A percentile compares a stretch with the other conserved stretches of the same genome.
Conservation (phyloP, 2,113 vertebrate genomes). For the Syngnathoides biaculeatus region DNA sequence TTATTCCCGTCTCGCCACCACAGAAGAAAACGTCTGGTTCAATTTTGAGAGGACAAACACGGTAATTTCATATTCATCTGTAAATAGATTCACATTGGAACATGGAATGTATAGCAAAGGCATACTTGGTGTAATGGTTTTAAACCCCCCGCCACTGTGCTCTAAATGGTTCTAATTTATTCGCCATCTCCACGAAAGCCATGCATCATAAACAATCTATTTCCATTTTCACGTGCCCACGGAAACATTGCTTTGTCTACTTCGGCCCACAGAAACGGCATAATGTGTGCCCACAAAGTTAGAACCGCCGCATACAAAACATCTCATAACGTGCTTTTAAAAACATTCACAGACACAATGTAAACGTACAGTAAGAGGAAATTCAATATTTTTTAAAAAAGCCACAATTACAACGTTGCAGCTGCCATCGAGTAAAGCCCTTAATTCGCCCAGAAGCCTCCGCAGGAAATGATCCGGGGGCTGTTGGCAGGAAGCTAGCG, state of each 20-base stretch:
- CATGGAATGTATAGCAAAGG: background rate
- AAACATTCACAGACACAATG: background rate
- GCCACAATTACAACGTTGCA: slow-evolving; percentile 2
- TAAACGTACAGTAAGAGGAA: background rate
- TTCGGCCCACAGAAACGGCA: background rate
- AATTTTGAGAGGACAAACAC: slow-evolving; percentile 13
- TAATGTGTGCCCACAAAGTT: background rate
- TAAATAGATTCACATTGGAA: slow-evolving; percentile 4
- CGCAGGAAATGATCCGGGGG: slow-evolving; percentile 10
- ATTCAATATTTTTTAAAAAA: slow-evolving; percentile 3
- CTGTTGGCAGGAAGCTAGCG: slow-evolving; percentile 14
- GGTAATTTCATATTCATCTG: slow-evolving; percentile 2
- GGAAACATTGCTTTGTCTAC: background rate
- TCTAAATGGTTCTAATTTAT: background rate
- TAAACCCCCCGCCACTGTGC: slow-evolving; percentile 1
- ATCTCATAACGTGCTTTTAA: slow-evolving; percentile 1
- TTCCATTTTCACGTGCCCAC: background rate
- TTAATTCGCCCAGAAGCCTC: slow-evolving; percentile 8
- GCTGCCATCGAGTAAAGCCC: slow-evolving; percentile 7
- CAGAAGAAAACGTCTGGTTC: slow-evolving; percentile 18
- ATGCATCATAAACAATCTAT: background rate
- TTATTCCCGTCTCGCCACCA: slow-evolving; percentile 30
- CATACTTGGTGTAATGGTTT: slow-evolving; percentile 1
- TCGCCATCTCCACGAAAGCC: background rate
- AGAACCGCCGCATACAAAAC: background rate